phyloP scores from a whole-genome alignment of 92 coral and sea anemone genomes.

The Epizoanthus illoricatus region DNA sequence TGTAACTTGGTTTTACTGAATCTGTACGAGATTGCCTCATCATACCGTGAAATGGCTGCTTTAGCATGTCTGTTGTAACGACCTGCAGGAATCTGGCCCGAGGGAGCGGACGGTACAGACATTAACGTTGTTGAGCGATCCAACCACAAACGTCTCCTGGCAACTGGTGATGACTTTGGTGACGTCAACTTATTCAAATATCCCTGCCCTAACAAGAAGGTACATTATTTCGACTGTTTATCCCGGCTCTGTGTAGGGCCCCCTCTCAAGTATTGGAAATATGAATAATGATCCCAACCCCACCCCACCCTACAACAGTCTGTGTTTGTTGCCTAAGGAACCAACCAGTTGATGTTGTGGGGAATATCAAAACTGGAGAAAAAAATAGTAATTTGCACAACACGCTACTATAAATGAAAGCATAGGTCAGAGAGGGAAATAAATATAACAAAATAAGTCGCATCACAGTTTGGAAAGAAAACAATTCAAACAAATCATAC shows the following conservation, averaged over 20 bases:
- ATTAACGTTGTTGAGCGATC: slow-evolving; percentile 72
- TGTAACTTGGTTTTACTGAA: neutral
- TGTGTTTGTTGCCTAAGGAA: too few species aligned
- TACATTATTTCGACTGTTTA: neutral
- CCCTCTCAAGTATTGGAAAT: too few species aligned
- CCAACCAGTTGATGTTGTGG: too few species aligned
- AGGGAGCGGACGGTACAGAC: slow-evolving; percentile 81
- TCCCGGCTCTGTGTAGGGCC: neutral
- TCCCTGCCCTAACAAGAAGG: slow-evolving; percentile 75
- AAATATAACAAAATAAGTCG: too few species aligned
- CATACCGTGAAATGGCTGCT: neutral
- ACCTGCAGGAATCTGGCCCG: slow-evolving; percentile 76
- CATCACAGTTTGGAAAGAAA: too few species aligned
- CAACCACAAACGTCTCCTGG: slow-evolving; percentile 53
- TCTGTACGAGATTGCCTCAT: neutral
- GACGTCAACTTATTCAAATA: slow-evolving; percentile 69
- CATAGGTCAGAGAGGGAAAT: too few species aligned
- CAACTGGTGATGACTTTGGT: slow-evolving; percentile 85
- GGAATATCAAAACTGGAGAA: too few species aligned
- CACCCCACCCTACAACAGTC: too few species aligned
- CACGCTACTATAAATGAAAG: too few species aligned
- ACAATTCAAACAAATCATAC: too few species aligned
- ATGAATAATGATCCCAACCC: too few species aligned
- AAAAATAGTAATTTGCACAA: too few species aligned
- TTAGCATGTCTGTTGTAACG: neutral